phyloP scores from a whole-genome alignment of 2,888 invertebrate genomes.

The Epiblema foenella region DNA sequence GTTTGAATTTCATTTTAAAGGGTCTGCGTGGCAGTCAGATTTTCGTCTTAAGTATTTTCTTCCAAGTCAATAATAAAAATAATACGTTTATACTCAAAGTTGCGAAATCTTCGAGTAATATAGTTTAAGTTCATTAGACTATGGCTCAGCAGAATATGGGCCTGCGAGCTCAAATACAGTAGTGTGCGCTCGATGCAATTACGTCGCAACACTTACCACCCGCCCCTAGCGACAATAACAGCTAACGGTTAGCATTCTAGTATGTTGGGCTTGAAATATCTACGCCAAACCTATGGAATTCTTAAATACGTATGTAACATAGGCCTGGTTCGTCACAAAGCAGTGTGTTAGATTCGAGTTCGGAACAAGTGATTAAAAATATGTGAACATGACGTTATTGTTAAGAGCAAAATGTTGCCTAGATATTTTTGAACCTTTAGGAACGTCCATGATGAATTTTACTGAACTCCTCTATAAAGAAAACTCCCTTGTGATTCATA shows the following conservation, averaged over 20 bases:
- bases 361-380: too few species aligned
- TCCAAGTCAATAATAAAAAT: too few species aligned
- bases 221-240: conserved; percentile 17
- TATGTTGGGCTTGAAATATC: conserved; percentile 5
- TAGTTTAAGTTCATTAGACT: neutral
- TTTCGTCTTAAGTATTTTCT: too few species aligned
- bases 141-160: neutral
- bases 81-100: neutral
- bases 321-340: too few species aligned
- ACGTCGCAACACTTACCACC: conserved; percentile 18
- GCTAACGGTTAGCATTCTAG: neutral
- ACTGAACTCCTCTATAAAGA: too few species aligned
- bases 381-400: neutral
- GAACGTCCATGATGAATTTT: too few species aligned
- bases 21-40: too few species aligned
- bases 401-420: neutral
- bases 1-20: too few species aligned
- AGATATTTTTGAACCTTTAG: too few species aligned
- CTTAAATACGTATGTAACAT: neutral
- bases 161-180: conserved; percentile 6
- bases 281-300: neutral
- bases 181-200: conserved; percentile 19
- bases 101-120: neutral
- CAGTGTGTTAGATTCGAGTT: neutral
- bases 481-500: too few species aligned